A percentile compares a stretch with the other conserved stretches of the same genome.
Conservation (phyloP, 2,113 vertebrate species). For the Theropithecus gelada region DNA sequence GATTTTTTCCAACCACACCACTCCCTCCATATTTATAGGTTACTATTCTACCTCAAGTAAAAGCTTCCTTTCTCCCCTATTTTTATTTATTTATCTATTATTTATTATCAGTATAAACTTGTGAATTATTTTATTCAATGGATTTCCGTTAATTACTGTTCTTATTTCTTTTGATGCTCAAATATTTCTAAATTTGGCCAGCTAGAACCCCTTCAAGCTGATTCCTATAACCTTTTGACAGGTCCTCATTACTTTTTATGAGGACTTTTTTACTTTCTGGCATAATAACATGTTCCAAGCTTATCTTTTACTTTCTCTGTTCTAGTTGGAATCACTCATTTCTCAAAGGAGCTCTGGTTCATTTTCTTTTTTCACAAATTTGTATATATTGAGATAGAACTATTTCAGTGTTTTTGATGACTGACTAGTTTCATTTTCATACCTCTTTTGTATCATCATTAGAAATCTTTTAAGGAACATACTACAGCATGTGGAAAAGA, state of each 20-base stretch:
- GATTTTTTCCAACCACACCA: not conserved
- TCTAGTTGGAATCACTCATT: not conserved
- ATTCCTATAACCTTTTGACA: not conserved
- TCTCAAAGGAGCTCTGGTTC: constrained; percentile 6
- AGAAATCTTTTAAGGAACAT: not conserved
- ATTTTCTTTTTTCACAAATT: not conserved
- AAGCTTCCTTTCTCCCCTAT: not conserved
- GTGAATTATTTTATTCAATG: not conserved
- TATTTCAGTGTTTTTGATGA: not conserved
- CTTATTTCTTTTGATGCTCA: not conserved
- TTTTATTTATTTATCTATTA: not conserved
- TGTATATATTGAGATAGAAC: not conserved
- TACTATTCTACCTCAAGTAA: not conserved
- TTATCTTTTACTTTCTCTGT: not conserved
- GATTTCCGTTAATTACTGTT: not conserved
- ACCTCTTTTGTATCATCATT: not conserved
- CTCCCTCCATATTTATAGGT: not conserved
- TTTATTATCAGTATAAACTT: not conserved
- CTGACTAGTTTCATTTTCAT: not conserved
- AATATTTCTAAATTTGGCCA: not conserved
- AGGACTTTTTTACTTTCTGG: constrained; percentile 1
- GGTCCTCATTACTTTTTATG: not conserved
- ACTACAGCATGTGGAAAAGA: not conserved
- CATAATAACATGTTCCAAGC: not conserved
- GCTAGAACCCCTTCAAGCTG: not conserved